These are phyloP conservation scores for Oikopleura albicans DNA, from an alignment of 23 tunicate genomes.

Conservation along the genomic window DNA sequence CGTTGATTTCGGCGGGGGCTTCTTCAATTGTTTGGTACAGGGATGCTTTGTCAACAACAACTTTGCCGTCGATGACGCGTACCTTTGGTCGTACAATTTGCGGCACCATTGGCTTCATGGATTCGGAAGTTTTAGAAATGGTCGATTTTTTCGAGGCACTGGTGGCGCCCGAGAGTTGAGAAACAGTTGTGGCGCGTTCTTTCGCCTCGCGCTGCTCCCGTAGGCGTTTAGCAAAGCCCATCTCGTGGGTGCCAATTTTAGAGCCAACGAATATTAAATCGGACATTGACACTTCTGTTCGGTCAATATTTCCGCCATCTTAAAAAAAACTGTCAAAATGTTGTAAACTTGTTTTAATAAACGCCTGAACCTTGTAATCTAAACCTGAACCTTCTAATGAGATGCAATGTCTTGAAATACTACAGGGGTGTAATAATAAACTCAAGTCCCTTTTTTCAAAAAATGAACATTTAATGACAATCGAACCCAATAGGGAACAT, in stretches of 20 bases:
- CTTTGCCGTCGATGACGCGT: background rate
- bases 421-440: too few relatives aligned
- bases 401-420: too few relatives aligned
- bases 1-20: background rate
- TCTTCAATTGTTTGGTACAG: background rate
- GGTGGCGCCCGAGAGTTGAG: background rate
- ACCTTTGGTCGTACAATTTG: background rate
- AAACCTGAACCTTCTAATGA: too few relatives aligned
- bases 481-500: too few relatives aligned
- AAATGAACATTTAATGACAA: too few relatives aligned
- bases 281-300: background rate
- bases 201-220: background rate
- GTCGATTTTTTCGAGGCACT: background rate
- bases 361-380: too few relatives aligned
- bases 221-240: background rate
- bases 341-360: too few relatives aligned
- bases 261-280: background rate
- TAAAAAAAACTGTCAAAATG: too few relatives aligned
- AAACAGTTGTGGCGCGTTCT: background rate
- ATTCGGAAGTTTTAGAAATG: background rate
- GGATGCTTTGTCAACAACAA: background rate
- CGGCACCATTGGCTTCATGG: background rate
- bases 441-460: too few relatives aligned
- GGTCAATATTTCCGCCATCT: background rate
- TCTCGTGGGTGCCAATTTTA: background rate